Base-by-base conservation (phyloP, 2,888 invertebrate species). In the Linhomoeus sp. region DNA sequence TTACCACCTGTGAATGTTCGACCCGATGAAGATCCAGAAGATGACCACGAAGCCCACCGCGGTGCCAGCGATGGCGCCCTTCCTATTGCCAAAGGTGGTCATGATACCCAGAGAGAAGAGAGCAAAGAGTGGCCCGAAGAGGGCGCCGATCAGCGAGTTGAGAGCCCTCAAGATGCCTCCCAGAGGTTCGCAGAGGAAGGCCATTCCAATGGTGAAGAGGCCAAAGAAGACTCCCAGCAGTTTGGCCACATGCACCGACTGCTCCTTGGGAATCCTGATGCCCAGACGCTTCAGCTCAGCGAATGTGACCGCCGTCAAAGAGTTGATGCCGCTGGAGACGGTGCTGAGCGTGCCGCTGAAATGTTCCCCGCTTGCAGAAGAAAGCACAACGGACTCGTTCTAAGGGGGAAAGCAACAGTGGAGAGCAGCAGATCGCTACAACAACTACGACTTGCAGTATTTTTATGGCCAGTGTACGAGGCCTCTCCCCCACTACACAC, bases 221-320 rank as follows among this genome's bases (percentile, higher is more conserved):
- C 48, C 48, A 19, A 29, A 48, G 15, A 24, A 23, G n/a, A 40
- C 3, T 9, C 35, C 41, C 17, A 46, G 7, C 35, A 39, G 15
- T 23, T 24, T 46, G 9, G 44, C 29, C 29, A 12, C 12, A 12
- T 29, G 29, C 29, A 29, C 29, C 14, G 20, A 15, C 35, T 17
- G 37, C n/a, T n/a, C n/a, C n/a, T n/a, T n/a, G n/a, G n/a, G n/a
- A n/a, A n/a, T n/a, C 20, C 22, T 44, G 41, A 45, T 3, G 23
- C 20, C 17, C 3, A 26, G 46, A 7, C 23, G n/a, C 5, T 26
- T 23, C 23, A 42, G 46, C 20, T 49, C 49, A 24, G 51, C 49
- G 26, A 41, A 51, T 3, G 26, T 14, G 15, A 50, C 50, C 15
- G 50, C 51, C 20, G 50, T 23, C 24, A 51, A 23, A 5, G 51